Conservation (phyloP, 2,797 vertebrate species). For the Podarcis lilfordi region DNA sequence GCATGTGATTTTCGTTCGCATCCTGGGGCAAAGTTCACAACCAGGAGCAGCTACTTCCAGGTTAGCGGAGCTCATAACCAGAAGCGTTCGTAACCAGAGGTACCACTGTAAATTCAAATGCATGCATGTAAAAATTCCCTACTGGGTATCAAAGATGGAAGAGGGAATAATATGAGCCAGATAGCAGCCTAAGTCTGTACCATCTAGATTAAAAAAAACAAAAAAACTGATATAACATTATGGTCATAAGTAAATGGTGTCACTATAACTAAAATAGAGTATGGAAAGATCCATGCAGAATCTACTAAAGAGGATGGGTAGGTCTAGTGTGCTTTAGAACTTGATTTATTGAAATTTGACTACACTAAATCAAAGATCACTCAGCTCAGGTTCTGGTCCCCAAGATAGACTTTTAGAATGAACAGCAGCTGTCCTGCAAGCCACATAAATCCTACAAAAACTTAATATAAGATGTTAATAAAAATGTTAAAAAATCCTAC, state of each 20-base stretch:
- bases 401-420: constrained; percentile 14
- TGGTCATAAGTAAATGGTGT: constrained; percentile 36
- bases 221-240: not conserved
- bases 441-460: constrained; percentile 37
- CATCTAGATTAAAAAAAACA: not conserved
- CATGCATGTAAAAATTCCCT: not conserved
- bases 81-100: no score
- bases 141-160: not conserved
- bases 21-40: no score
- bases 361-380: constrained; percentile 40
- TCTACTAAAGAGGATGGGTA: constrained; percentile 32
- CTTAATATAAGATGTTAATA: not conserved
- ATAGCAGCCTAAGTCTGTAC: not conserved
- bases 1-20: fast-evolving
- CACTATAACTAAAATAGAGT: not conserved
- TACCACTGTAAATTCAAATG: not conserved
- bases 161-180: not conserved
- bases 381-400: constrained; percentile 7
- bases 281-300: constrained; percentile 25
- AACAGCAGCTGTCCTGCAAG: not conserved
- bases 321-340: not conserved
- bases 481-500: not conserved
- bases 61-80: no score
- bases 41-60: no score
- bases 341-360: constrained; percentile 44